Evolutionary conservation across 2,888 invertebrate species (phyloP).

Genomic region (Iselma pallidipennis): DNA sequence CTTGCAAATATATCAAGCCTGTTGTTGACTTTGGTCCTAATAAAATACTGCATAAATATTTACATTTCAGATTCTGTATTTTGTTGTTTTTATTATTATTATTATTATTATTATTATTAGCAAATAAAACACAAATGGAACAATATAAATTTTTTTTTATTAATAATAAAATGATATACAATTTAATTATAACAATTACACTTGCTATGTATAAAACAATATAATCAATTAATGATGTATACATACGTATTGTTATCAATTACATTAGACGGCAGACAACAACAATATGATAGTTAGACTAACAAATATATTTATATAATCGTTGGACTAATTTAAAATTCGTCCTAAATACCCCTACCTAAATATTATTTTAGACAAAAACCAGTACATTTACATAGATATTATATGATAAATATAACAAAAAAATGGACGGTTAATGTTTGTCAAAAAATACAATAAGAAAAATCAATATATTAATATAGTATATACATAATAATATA

Average conservation of each 20-base stretch:
- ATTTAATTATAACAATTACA: constrained; percentile 36
- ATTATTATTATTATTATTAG: neutral
- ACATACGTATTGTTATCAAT: constrained; percentile 19
- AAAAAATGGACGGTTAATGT: constrained; percentile 32
- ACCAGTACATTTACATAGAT: constrained; percentile 8
- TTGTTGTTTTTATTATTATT: neutral
- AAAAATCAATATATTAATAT: neutral
- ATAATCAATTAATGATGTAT: constrained; percentile 17
- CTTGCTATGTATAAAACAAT: constrained; percentile 27
- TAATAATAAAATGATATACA: constrained; percentile 42
- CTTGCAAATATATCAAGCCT: neutral
- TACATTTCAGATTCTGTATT: neutral
- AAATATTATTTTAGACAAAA: constrained; percentile 7
- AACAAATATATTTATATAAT: constrained; percentile 17
- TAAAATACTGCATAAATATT: neutral
- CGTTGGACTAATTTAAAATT: constrained; percentile 21
- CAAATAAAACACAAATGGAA: constrained; percentile 21
- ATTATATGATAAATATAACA: constrained; percentile 19
- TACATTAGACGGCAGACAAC: constrained; percentile 27
- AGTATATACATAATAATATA: constrained; percentile 25
- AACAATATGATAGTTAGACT: constrained; percentile 22
- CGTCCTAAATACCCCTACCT: constrained; percentile 16
- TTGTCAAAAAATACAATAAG: neutral
- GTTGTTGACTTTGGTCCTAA: neutral
- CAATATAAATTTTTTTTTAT: constrained; percentile 37